These are phyloP conservation scores for Onychomys leucogaster DNA, from an alignment of 2,797 vertebrate genomes.

Conservation along the genomic window DNA sequence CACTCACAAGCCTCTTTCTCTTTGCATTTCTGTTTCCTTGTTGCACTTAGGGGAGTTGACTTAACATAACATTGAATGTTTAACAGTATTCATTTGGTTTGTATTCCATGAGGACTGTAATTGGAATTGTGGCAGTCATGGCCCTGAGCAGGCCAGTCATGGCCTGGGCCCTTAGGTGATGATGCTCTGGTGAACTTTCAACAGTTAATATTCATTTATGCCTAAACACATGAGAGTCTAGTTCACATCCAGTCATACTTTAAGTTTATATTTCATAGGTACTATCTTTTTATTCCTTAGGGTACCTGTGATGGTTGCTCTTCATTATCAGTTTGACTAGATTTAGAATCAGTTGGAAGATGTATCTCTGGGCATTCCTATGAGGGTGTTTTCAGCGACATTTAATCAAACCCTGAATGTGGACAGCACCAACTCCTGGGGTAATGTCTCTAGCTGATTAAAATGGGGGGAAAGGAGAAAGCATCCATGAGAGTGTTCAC, in stretches of 20 bases:
- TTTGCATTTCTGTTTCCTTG: conserved; percentile 4
- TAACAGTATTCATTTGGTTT: background rate
- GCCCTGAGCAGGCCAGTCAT: background rate
- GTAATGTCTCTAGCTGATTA: background rate
- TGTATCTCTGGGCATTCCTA: background rate
- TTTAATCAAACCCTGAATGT: background rate
- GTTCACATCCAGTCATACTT: background rate
- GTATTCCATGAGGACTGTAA: background rate
- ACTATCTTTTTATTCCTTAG: background rate
- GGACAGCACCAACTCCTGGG: background rate
- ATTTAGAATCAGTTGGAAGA: background rate
- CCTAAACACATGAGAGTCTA: background rate
- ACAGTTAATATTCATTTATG: background rate
- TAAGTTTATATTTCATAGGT: background rate
- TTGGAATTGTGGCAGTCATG: background rate
- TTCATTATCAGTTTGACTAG: background rate
- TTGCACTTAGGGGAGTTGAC: background rate
- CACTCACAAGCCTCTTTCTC: background rate
- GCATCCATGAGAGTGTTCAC: rapidly evolving
- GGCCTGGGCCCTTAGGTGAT: background rate
- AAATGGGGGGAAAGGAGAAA: background rate
- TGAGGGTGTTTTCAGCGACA: background rate
- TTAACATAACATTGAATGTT: background rate
- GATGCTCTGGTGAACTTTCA: background rate
- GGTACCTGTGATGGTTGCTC: background rate